phyloP scores from a whole-genome alignment of 2,797 vertebrate species.

The Anguilla pacifica region DNA sequence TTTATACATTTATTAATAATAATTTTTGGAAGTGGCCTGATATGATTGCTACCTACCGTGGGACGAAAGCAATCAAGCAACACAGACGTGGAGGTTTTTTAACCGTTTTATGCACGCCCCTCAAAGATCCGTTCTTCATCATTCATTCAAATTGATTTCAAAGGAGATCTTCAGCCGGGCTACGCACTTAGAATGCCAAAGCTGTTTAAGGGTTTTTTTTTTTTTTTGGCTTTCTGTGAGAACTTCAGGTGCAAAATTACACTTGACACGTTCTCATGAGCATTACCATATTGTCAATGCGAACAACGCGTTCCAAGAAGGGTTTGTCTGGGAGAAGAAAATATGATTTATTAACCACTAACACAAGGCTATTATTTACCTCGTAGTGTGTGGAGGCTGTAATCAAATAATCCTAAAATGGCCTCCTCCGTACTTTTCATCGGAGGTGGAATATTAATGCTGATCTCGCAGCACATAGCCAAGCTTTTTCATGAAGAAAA shows the following conservation, averaged over 20 bases:
- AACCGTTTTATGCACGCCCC: background rate
- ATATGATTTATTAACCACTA: constrained; percentile 11
- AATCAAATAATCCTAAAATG: background rate
- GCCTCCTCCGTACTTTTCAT: background rate
- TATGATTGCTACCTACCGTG: background rate
- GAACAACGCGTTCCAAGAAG: background rate
- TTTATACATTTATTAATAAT: background rate
- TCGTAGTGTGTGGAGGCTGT: background rate
- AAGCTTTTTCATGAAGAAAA: background rate
- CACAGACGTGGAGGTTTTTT: background rate
- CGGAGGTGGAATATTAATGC: background rate
- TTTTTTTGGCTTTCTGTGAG: background rate
- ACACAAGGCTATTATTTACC: background rate
- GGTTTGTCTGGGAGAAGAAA: background rate
- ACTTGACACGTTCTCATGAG: background rate
- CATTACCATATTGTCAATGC: constrained; percentile 10
- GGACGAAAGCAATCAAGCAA: background rate
- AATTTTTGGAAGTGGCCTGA: background rate
- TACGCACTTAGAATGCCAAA: background rate
- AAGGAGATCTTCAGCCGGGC: background rate
- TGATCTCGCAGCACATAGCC: background rate
- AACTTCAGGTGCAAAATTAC: background rate
- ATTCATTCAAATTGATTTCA: background rate
- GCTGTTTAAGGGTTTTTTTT: background rate
- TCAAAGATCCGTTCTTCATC: constrained; percentile 11